A percentile compares a stretch with the other conserved stretches of the same genome.
phyloP scores from a whole-genome alignment of 2,113 vertebrate species.

The Laticauda laticaudata region DNA sequence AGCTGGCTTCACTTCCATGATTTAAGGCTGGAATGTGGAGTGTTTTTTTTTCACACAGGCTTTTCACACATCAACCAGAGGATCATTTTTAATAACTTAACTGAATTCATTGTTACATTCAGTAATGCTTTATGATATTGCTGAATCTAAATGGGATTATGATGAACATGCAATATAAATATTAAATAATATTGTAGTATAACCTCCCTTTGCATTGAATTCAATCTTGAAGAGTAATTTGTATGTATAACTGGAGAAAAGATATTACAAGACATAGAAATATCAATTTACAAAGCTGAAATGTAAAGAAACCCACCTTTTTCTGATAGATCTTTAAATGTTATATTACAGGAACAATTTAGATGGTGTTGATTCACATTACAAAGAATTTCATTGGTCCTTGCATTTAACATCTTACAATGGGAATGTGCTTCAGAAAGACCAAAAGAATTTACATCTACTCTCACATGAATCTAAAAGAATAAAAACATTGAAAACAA shows the following conservation, averaged over 20 bases:
- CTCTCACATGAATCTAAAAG: conserved; percentile 47
- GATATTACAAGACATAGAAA: not conserved
- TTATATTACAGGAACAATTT: conserved; percentile 57
- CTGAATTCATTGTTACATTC: not conserved
- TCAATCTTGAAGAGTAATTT: not conserved
- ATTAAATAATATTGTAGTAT: not conserved
- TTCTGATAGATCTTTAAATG: not conserved
- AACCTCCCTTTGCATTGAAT: not conserved
- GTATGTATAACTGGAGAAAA: not conserved
- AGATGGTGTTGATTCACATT: conserved; percentile 29
- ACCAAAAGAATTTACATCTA: conserved; percentile 20
- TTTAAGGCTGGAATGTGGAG: not conserved
- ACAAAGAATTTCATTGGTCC: conserved; percentile 52
- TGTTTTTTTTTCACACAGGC: not conserved
- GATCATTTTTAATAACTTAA: not conserved
- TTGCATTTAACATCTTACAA: conserved; percentile 60
- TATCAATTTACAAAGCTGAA: not conserved
- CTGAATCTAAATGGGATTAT: not conserved
- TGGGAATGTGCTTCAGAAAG: conserved; percentile 16
- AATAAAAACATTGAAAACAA: not conserved
- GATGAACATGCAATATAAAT: not conserved
- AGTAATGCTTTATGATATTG: not conserved
- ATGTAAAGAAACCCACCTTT: conserved; percentile 49
- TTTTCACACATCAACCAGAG: not conserved
- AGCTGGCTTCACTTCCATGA: not conserved